Evolutionary conservation across 1,140 invertebrate genomes (phyloP).

Genomic region (Sinonovacula constricta): DNA sequence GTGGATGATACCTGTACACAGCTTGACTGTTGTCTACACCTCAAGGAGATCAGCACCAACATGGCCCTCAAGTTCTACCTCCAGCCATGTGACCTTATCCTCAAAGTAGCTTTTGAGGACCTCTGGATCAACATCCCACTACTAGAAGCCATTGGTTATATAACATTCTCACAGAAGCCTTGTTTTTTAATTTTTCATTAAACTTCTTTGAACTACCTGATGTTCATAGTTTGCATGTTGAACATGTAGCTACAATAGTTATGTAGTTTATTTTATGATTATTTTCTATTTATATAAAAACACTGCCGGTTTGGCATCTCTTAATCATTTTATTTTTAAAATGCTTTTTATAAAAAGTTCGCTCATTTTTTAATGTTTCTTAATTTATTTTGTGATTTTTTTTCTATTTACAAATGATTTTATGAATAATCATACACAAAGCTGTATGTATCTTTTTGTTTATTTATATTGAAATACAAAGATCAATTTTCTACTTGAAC

Average conservation of each 20-base stretch:
- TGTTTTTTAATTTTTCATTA: no score
- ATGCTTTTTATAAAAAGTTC: background rate
- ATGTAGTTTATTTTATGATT: background rate
- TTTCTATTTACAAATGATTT: background rate
- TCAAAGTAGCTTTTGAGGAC: conserved; percentile 13
- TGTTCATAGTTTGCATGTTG: background rate
- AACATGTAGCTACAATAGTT: background rate
- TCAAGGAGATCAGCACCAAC: background rate
- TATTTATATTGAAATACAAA: background rate
- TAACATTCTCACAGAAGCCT: background rate
- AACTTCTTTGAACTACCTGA: background rate
- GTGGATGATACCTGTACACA: background rate
- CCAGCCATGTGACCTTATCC: conserved; percentile 8
- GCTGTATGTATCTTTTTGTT: background rate
- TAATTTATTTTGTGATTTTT: background rate
- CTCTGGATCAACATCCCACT: conserved; percentile 6
- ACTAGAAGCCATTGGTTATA: background rate
- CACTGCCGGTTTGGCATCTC: no score
- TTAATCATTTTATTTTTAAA: background rate
- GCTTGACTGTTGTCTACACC: conserved; percentile 12
- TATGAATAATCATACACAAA: no score
- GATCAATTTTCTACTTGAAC: background rate
- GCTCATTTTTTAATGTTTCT: background rate
- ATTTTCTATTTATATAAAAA: background rate
- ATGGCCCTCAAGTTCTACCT: conserved; percentile 1